These are phyloP conservation scores for Agrotis ipsilon DNA, from an alignment of 2,888 invertebrate species.

Conservation along the genomic window DNA sequence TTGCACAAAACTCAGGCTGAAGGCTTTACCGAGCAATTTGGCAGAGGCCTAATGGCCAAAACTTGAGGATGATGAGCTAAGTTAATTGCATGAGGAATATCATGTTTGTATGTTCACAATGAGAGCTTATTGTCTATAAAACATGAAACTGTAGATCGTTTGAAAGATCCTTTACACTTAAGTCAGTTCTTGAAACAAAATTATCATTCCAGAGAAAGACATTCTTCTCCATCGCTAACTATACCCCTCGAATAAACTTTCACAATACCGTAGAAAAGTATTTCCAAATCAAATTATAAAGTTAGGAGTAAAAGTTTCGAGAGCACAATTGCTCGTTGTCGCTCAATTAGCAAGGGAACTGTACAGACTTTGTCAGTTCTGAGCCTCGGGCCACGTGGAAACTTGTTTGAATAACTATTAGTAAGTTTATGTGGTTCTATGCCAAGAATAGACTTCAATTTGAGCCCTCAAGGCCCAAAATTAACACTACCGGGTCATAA, in stretches of 20 bases:
- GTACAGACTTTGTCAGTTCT: constrained; percentile 17
- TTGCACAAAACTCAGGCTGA: background rate
- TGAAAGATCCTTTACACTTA: background rate
- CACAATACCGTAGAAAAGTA: background rate
- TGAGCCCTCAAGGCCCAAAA: background rate
- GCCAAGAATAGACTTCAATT: background rate
- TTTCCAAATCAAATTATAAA: constrained; percentile 12
- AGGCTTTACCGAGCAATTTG: constrained; percentile 13
- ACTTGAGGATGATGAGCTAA: background rate
- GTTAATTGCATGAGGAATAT: background rate
- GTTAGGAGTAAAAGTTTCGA: constrained; percentile 34
- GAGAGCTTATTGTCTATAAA: background rate
- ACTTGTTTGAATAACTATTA: constrained; percentile 39
- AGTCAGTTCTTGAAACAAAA: background rate
- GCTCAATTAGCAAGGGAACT: constrained; percentile 42
- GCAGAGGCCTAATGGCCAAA: constrained; percentile 1
- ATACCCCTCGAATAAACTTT: background rate
- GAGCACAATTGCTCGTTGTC: constrained; percentile 33
- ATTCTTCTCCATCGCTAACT: background rate
- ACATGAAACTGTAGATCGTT: background rate
- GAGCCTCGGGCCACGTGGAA: constrained; percentile 2
- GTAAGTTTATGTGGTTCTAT: constrained; percentile 9
- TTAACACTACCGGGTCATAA: background rate
- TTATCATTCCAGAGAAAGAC: background rate
- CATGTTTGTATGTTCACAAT: background rate